These are phyloP conservation scores for Caenorhabditis afra DNA, from an alignment of 2,888 invertebrate genomes.

Conservation along the genomic window DNA sequence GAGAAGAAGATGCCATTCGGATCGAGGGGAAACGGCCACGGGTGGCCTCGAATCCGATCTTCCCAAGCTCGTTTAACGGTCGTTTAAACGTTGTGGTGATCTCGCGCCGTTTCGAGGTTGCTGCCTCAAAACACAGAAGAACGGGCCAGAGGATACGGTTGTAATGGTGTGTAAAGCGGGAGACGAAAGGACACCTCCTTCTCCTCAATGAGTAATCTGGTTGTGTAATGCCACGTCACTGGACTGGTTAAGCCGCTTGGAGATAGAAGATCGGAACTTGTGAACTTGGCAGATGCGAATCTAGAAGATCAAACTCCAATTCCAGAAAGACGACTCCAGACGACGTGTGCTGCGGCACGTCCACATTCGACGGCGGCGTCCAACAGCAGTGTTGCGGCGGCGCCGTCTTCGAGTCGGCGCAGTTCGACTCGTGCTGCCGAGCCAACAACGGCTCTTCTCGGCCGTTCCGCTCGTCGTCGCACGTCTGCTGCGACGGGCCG, in stretches of 20 bases:
- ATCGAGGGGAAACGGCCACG: not conserved
- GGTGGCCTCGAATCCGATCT: not conserved
- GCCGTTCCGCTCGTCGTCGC: slow-evolving; percentile 65
- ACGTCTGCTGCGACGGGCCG: slow-evolving; percentile 78
- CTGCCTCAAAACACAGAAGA: slow-evolving; percentile 36
- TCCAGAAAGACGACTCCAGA: slow-evolving; percentile 56
- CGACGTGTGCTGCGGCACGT: slow-evolving; percentile 75
- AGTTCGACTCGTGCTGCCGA: slow-evolving; percentile 67
- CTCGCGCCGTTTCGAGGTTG: slow-evolving; percentile 49
- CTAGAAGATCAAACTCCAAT: slow-evolving; percentile 20
- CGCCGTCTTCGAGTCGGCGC: slow-evolving; percentile 49
- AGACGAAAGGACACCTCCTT: slow-evolving; percentile 3
- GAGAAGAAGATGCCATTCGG: slow-evolving; percentile 6
- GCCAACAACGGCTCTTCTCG: slow-evolving; percentile 39
- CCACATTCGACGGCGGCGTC: slow-evolving; percentile 75
- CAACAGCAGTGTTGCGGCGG: slow-evolving; percentile 75
- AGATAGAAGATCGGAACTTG: too few species aligned
- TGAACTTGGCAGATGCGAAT: not conserved
- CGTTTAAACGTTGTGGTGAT: slow-evolving; percentile 21
- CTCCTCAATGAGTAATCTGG: slow-evolving; percentile 29
- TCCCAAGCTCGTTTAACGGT: slow-evolving; percentile 40
- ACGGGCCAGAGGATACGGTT: slow-evolving; percentile 26
- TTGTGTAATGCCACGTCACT: slow-evolving; percentile 26
- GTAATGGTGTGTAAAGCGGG: slow-evolving; percentile 36
- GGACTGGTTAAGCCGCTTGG: slow-evolving; percentile 9